Base-by-base conservation (phyloP, 2,797 vertebrate genomes). In the Acestrorhynchus altus region DNA sequence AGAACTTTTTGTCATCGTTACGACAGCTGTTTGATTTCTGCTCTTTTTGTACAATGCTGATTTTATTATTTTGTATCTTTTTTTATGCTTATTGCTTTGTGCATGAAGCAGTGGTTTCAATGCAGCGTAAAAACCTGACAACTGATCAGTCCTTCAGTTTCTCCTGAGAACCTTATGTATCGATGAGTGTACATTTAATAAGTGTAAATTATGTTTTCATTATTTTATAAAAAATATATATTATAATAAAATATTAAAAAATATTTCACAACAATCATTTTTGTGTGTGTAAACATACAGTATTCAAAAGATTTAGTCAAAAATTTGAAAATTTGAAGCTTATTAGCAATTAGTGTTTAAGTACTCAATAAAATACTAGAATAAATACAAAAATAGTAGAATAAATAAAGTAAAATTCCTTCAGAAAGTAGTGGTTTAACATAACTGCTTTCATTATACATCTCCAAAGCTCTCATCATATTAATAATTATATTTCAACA, bases 121-220 rank as follows among this genome's bases (percentile, higher is more conserved):
- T 78, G 78, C 77, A 72, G 51, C 54, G 75, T 42, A 39, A 81
- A n/a, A 80, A 78, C 74, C 72, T 69, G 78, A 85, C 66, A 66
- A 74, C 84, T 85, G 83, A 87, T 79, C 44, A 47, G 85, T 85
- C 77, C 83, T 77, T 86, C 60, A 67, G 77, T 85, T 90, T 89
- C 82, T 83, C 68, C 90, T 90, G 87, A 89, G 90, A 91, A 90
- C 92, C 81, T 85, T 83, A 89, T 87, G 31, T 35, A 86, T 86
- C 80, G 77, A 89, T 93, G 93, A 92, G 87, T 94, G 94, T 94
- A 94, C 86, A 93, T 95, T 93, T 89, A 89, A 91, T 92, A 92
- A 88, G 84, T 94, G 93, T 96, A 95, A 96, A 94, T 95, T 94
- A 94, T 93, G 92, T 93, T 93, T 94, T 91, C 91, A 90, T 91